Base-by-base conservation (phyloP, 2,888 invertebrate genomes). In the Leptopterna dolabrata region DNA sequence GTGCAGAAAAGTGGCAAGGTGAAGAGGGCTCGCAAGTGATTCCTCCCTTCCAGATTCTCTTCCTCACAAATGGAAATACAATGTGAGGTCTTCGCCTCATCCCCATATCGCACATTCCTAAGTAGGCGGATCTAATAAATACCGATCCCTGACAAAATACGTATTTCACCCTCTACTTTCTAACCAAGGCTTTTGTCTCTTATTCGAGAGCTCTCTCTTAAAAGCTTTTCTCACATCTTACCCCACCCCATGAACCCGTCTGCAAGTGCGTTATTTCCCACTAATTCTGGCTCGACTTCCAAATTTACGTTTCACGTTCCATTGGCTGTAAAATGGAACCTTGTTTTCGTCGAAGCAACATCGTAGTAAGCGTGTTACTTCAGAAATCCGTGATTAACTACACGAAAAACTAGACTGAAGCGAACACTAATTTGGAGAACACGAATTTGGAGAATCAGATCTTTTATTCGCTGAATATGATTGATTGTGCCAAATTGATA, bases 51-150 rank as follows among this genome's bases (percentile, higher is more conserved):
- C 24, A 19, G 16, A 43, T 55, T 55, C 29, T 81, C 55, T 55
- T 30, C 81, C 16, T 81, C 30, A 43, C 84, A 84, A 84, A 84
- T 84, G 84, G 84, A 84, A 84, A 84, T 84, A 84, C 84, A 71
- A 84, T 84, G 84, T 71, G 84, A 84, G 73, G 84, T 41, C 45
- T 19, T 71, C 43, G 14, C 41, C 84, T 47, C 71, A 47, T 80
- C 73, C 70, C 71, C 51, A 81, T 81, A 81, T 81, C 81, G 36
- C 51, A 55, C 81, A 45, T 78, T 45, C 45, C 47, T 78, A 78
- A 78, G 78, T 45, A 78, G 78, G 45, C 36, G 81, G 81, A 81
- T 51, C 55, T 81, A 81, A 81, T 81, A 81, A 81, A 81, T 81
- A 81, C 81, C 55, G 55, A 81, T 51, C 43, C 81, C 51, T 29